A percentile compares a stretch with the other conserved stretches of the same genome.
These are phyloP conservation scores for Hiodon alosoides DNA, from an alignment of 2,113 vertebrate species.

Conservation along the genomic window DNA sequence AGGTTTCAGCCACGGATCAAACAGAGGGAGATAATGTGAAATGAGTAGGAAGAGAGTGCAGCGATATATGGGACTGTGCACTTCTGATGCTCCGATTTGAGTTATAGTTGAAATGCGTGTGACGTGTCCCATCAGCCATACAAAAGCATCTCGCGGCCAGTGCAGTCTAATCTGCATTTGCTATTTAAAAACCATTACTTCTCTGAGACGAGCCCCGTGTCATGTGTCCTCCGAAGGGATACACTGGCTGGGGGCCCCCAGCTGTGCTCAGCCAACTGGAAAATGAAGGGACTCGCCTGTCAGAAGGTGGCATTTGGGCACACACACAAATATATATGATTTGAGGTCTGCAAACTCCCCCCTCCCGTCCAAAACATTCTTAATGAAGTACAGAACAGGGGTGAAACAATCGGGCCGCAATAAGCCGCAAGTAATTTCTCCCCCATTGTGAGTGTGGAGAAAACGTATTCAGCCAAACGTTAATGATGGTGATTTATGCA, in stretches of 20 bases:
- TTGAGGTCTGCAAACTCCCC: too few relatives aligned
- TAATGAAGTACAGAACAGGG: too few relatives aligned
- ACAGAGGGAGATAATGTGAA: conserved; percentile 30
- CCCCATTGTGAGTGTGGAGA: too few relatives aligned
- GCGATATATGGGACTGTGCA: background rate
- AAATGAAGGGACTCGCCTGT: conserved; percentile 43
- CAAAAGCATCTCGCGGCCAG: background rate
- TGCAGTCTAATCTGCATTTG: conserved; percentile 14
- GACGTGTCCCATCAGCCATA: background rate
- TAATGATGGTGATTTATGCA: too few relatives aligned
- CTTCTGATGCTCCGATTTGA: background rate
- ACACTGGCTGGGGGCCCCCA: conserved; percentile 31
- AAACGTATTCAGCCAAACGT: too few relatives aligned
- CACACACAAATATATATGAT: too few relatives aligned
- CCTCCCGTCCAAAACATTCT: too few relatives aligned
- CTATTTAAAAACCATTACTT: conserved; percentile 26
- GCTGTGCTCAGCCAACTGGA: conserved; percentile 46
- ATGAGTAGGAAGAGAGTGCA: conserved; percentile 19
- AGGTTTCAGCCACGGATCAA: conserved; percentile 30
- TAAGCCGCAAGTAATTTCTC: too few relatives aligned
- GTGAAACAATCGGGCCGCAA: too few relatives aligned
- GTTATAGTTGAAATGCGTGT: conserved; percentile 18
- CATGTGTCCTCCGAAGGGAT: conserved; percentile 37
- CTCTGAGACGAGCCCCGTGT: conserved; percentile 23
- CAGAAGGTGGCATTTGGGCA: conserved; percentile 42